Conservation (phyloP, 2,888 invertebrate species). For the Perizoma flavofasciatum region DNA sequence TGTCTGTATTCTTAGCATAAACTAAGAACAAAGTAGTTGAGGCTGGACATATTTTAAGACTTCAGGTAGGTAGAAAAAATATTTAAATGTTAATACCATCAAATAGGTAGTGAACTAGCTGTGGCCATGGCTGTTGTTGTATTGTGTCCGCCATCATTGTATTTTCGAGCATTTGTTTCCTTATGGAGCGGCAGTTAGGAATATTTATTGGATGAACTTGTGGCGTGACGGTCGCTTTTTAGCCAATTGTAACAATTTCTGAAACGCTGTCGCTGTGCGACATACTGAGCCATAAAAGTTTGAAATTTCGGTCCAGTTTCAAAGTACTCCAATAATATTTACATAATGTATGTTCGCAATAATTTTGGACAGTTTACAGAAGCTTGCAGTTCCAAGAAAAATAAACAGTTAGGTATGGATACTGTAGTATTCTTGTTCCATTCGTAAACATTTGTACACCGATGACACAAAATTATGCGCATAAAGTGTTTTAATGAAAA, state of each 20-base stretch:
- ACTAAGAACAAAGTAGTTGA: too few species aligned
- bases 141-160: constrained; percentile 67
- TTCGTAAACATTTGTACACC: too few species aligned
- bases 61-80: too few species aligned
- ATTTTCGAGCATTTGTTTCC: constrained; percentile 81
- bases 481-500: too few species aligned
- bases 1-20: too few species aligned
- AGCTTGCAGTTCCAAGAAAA: constrained; percentile 9
- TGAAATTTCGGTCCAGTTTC: constrained; percentile 24
- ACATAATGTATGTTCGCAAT: constrained; percentile 18
- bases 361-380: constrained; percentile 12
- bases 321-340: constrained; percentile 17
- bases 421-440: too few species aligned
- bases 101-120: constrained; percentile 17
- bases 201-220: constrained; percentile 82
- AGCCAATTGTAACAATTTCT: constrained; percentile 74
- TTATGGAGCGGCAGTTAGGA: constrained; percentile 79
- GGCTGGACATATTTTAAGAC: too few species aligned
- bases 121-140: constrained; percentile 1
- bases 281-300: constrained; percentile 59
- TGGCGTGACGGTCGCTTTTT: constrained; percentile 74
- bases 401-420: neutral
- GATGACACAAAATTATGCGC: too few species aligned
- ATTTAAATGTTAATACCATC: too few species aligned
- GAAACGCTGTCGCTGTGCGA: constrained; percentile 46